A percentile compares a stretch with the other conserved stretches of the same genome.
Conservation (phyloP, 2,797 vertebrate species). For the Furcifer pardalis region DNA sequence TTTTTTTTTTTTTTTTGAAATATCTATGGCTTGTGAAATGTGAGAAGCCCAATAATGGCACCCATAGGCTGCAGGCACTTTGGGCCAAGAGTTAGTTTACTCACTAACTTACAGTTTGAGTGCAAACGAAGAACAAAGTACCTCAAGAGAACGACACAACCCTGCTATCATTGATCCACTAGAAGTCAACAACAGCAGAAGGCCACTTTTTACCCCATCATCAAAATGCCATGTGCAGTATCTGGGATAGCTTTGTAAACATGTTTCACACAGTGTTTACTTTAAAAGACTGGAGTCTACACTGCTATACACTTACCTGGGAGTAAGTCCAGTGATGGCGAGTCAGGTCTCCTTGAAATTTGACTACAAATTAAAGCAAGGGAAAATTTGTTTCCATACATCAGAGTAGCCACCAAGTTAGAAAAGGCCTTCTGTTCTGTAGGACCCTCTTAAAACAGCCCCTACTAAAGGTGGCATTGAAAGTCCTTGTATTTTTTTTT, state of each 20-base stretch:
- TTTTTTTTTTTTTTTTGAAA: conserved; percentile 51
- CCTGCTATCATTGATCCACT: conserved; percentile 39
- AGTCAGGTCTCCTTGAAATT: too few species aligned
- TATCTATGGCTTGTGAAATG: conserved; percentile 67
- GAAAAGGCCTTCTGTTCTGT: too few species aligned
- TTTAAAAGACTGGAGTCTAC: not conserved
- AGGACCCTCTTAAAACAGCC: too few species aligned
- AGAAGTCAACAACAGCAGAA: conserved; percentile 34
- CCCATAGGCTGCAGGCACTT: conserved; percentile 77
- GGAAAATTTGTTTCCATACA: too few species aligned
- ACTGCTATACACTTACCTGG: too few species aligned
- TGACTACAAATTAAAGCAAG: too few species aligned
- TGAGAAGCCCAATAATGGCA: conserved; percentile 72
- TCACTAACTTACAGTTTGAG: conserved; percentile 67
- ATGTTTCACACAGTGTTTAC: conserved; percentile 16
- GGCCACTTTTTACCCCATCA: conserved; percentile 15
- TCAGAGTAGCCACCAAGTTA: too few species aligned
- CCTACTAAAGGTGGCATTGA: too few species aligned
- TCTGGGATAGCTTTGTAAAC: conserved; percentile 43
- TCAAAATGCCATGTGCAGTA: conserved; percentile 47
- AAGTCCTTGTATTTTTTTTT: too few species aligned
- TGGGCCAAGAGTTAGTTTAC: conserved; percentile 70
- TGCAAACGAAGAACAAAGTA: conserved; percentile 59
- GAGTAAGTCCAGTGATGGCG: too few species aligned
- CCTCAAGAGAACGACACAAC: conserved; percentile 44